Percentiles rank a stretch among this genome's conserved stretches.
Evolutionary conservation across 1,140 invertebrate species (phyloP).

Genomic region (Sarcophaga peregrina): DNA sequence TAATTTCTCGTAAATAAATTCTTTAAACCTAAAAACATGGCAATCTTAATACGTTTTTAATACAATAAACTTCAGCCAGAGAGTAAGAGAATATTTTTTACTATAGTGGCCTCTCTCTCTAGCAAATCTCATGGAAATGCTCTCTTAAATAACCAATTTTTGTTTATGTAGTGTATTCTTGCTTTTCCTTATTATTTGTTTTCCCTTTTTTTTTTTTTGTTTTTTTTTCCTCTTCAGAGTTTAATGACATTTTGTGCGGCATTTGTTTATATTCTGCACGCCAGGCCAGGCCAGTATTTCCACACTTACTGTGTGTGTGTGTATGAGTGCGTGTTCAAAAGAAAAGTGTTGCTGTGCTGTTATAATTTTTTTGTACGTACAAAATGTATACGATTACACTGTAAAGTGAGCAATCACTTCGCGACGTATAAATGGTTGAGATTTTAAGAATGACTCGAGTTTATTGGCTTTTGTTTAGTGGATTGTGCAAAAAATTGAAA

Average conservation of each 20-base stretch:
- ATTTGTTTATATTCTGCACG: conserved; percentile 47
- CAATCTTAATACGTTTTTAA: too few species aligned
- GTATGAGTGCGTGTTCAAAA: not conserved
- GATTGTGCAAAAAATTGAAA: too few species aligned
- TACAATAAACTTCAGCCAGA: too few species aligned
- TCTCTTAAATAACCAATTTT: conserved; percentile 18
- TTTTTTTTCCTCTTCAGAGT: conserved; percentile 63
- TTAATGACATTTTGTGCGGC: conserved; percentile 64
- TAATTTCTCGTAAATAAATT: too few species aligned
- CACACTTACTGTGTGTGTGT: not conserved
- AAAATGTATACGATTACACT: not conserved
- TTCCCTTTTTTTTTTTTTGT: conserved; percentile 50
- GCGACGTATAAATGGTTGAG: too few species aligned
- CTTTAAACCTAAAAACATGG: too few species aligned
- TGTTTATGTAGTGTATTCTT: not conserved
- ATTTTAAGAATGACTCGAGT: not conserved
- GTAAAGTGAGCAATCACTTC: not conserved
- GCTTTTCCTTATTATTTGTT: not conserved
- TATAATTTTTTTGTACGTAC: not conserved
- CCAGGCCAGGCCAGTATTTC: conserved; percentile 21
- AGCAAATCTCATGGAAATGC: conserved; percentile 29
- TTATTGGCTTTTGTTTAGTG: not conserved
- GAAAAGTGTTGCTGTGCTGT: not conserved
- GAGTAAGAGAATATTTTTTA: not conserved
- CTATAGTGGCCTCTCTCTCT: not conserved